A percentile compares a stretch with the other conserved stretches of the same genome.
Conservation (phyloP, 2,888 invertebrate genomes). For the Acleris laterana region DNA sequence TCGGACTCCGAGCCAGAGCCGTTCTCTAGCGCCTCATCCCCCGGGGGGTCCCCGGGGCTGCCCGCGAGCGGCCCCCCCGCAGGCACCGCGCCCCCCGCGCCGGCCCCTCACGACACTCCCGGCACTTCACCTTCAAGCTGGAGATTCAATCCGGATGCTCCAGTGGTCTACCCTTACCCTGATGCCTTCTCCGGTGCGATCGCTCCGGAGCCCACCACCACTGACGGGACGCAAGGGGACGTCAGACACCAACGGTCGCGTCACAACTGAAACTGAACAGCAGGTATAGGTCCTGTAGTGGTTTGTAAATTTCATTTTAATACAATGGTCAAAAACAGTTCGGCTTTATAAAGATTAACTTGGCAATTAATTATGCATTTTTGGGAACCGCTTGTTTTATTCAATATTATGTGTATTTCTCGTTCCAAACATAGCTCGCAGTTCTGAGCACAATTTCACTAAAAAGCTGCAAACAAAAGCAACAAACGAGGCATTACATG, state of each 20-base stretch:
- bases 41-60: neutral
- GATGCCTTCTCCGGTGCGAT: neutral
- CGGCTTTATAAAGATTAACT: too few species aligned
- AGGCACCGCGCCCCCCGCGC: constrained; percentile 1
- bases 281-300: constrained; percentile 4
- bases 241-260: constrained; percentile 11
- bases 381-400: too few species aligned
- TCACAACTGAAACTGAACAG: neutral
- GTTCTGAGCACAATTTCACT: too few species aligned
- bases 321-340: too few species aligned
- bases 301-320: neutral
- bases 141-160: neutral
- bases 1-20: constrained; percentile 57
- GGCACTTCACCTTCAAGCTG: neutral
- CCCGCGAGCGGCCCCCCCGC: neutral
- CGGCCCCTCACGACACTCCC: neutral
- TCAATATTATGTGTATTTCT: too few species aligned
- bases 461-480: too few species aligned
- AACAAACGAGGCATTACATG: too few species aligned
- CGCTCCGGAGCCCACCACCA: neutral
- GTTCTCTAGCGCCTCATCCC: neutral
- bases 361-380: too few species aligned
- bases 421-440: too few species aligned
- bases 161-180: neutral
- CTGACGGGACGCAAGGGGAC: neutral